Conservation (phyloP, 64 coral and sea anemone species). For the Orbicella faveolata region DNA sequence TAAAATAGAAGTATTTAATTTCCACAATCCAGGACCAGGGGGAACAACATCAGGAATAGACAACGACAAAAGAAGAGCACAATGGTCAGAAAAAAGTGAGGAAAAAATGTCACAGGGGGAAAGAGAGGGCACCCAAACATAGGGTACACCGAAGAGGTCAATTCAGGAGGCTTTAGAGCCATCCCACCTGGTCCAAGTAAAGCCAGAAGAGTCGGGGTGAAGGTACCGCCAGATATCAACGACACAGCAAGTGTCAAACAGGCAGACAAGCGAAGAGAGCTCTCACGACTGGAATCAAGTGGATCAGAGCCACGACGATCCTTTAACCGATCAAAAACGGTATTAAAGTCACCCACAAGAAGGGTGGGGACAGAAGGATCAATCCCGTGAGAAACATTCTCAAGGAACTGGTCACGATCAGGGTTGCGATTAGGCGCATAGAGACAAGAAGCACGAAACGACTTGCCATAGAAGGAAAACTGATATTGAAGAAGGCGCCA, state of each 20-base stretch:
- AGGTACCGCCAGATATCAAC: not conserved
- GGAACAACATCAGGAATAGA: conserved; percentile 21
- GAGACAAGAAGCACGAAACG: not conserved
- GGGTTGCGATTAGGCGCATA: too few relatives aligned
- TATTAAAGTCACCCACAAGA: conserved; percentile 47
- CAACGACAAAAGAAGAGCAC: not conserved
- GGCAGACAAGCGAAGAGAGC: not conserved
- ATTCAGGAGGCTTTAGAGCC: conserved; percentile 26
- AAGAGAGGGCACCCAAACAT: not conserved
- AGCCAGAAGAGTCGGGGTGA: not conserved
- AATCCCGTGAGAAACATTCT: not conserved
- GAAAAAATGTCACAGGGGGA: not conserved
- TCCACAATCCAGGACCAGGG: not conserved
- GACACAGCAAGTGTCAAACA: not conserved
- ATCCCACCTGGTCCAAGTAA: conserved; percentile 13
- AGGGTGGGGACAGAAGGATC: conserved; percentile 28
- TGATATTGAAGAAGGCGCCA: conserved; percentile 17
- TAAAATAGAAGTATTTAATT: not conserved
- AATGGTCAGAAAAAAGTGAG: conserved; percentile 38
- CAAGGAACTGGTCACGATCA: not conserved
- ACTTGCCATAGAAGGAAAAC: not conserved
- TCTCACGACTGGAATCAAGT: not conserved
- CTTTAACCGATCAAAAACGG: conserved; percentile 21
- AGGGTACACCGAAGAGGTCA: conserved; percentile 20
- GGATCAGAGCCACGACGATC: not conserved